phyloP scores from a whole-genome alignment of 2,113 vertebrate species.

The Albula glossodonta region DNA sequence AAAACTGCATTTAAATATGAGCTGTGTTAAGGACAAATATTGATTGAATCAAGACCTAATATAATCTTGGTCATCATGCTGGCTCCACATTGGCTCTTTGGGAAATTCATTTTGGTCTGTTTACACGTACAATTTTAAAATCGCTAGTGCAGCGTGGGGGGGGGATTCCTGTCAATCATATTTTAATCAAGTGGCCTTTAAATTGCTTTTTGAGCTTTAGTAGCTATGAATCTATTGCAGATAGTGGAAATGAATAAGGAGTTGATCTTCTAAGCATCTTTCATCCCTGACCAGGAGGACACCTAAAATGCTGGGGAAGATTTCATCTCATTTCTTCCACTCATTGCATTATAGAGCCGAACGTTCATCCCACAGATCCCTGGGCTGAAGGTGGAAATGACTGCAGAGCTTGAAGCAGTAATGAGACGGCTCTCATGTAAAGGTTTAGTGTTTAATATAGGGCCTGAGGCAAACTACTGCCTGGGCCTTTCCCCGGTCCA shows the following conservation, averaged over 20 bases:
- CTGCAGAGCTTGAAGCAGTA: neutral
- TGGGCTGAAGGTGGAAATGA: neutral
- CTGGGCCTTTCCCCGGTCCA: neutral
- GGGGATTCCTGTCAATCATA: too few species aligned
- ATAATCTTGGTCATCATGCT: too few species aligned
- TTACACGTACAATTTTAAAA: too few species aligned
- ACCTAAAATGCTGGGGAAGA: neutral
- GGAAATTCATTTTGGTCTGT: too few species aligned
- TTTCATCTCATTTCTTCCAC: slow-evolving; percentile 4
- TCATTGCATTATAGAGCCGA: neutral
- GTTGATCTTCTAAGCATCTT: slow-evolving; percentile 2
- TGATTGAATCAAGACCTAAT: too few species aligned
- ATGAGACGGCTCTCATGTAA: neutral
- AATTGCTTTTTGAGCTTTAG: neutral
- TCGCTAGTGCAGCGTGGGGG: too few species aligned
- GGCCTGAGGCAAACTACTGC: neutral
- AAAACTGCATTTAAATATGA: too few species aligned
- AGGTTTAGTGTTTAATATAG: neutral
- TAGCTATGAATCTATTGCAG: neutral
- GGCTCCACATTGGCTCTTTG: too few species aligned
- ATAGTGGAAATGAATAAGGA: neutral
- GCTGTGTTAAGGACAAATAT: too few species aligned
- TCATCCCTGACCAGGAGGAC: neutral
- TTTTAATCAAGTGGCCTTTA: neutral
- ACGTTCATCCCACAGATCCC: neutral